Base-by-base conservation (phyloP, 2,888 invertebrate species). In the Formica aserva region DNA sequence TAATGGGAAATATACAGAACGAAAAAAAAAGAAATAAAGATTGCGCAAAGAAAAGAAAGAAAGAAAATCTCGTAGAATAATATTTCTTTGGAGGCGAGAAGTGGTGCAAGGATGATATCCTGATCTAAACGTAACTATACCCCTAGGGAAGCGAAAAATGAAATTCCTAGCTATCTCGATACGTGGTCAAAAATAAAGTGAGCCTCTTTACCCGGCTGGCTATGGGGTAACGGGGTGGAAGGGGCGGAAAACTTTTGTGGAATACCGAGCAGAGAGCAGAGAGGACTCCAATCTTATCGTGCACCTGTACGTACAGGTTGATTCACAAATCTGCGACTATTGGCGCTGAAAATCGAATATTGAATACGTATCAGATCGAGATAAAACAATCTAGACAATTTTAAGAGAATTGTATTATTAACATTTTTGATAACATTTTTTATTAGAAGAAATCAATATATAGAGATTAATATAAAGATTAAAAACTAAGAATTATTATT, bases 161-260 rank as follows among this genome's bases (percentile, higher is more conserved):
- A 90, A 91, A 90, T 91, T 91, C 87, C 87, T 71, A 84, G 90
- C 91, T 88, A 91, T 90, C 90, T 90, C 78, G 91, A 84, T 86
- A 89, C 90, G 87, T 87, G 90, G 88, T 90, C 85, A 90, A 87
- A 90, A 91, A 91, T 90, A 90, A 91, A 91, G 91, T 82, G 88
- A 87, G 83, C 86, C 87, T 86, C 85, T 85, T 90, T 91, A 89
- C 86, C 45, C 77, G 83, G 84, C 83, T 62, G 82, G 85, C 87
- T 84, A 78, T 83, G 91, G 8, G 84, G 90, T 88, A 90, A 90
- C 84, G 83, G 87, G 84, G 74, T 84, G 82, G 83, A 85, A 84
- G 86, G 82, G 89, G 32, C 62, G 84, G 60, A 55, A 82, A 85
- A 88, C 88, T 88, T 89, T 80, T 83, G 60, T 45, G 85, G 89